phyloP scores from a whole-genome alignment of 2,888 invertebrate species.

The Peribatodes rhomboidaria region DNA sequence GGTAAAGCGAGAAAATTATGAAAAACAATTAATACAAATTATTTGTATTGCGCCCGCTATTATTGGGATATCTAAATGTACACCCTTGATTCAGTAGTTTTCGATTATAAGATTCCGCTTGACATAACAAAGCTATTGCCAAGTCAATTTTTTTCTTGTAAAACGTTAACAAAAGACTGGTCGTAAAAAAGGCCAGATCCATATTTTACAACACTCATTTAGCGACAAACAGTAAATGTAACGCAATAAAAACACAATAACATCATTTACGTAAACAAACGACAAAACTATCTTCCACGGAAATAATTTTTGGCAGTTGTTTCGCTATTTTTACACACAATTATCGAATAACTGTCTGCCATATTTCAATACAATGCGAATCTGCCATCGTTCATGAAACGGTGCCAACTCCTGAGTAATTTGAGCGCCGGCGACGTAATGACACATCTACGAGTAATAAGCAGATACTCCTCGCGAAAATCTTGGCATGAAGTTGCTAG shows the following conservation, averaged over 20 bases:
- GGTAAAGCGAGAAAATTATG: no score
- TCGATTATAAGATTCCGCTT: no score
- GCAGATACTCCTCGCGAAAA: not conserved
- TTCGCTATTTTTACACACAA: constrained; percentile 30
- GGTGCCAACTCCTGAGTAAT: constrained; percentile 38
- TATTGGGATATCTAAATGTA: no score
- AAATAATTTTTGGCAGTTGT: constrained; percentile 11
- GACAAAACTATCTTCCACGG: not conserved
- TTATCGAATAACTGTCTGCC: constrained; percentile 31
- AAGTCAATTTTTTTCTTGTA: not conserved
- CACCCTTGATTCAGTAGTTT: no score
- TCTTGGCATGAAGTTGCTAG: not conserved
- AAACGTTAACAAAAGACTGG: not conserved
- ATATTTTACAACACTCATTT: not conserved
- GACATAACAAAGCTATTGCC: no score
- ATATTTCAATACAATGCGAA: constrained; percentile 33
- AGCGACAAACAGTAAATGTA: not conserved
- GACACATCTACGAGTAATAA: constrained; percentile 25
- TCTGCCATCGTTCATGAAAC: constrained; percentile 26
- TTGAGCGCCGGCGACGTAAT: constrained; percentile 38
- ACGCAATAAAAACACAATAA: not conserved
- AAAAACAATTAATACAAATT: no score
- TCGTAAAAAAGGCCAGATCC: no score
- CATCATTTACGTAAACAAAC: constrained; percentile 3
- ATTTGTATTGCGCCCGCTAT: no score